These are phyloP conservation scores for Megamerina dolium DNA, from an alignment of 2,888 invertebrate genomes.

Conservation along the genomic window DNA sequence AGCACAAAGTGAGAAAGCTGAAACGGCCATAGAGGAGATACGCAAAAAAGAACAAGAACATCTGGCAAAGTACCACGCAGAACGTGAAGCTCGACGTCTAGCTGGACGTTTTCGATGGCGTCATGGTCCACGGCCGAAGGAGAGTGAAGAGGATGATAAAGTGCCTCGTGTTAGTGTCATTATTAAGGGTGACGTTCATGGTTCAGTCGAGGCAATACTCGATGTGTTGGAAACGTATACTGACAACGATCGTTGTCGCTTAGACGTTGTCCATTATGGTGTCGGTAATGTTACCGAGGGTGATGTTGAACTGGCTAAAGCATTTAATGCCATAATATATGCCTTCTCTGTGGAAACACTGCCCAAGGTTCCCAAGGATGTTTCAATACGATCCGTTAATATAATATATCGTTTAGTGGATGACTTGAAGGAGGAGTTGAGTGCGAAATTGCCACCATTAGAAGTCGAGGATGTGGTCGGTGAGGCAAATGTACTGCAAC, in stretches of 20 bases:
- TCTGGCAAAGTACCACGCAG: constrained; percentile 58
- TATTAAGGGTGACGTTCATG: constrained; percentile 87
- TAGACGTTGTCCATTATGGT: constrained; percentile 84
- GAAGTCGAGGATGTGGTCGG: constrained; percentile 74
- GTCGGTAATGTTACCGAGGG: constrained; percentile 79
- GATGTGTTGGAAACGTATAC: constrained; percentile 85
- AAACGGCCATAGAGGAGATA: constrained; percentile 59
- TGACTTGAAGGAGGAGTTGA: constrained; percentile 76
- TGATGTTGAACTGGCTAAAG: constrained; percentile 75
- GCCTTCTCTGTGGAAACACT: constrained; percentile 74
- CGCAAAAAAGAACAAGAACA: constrained; percentile 62
- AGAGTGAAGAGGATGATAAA: constrained; percentile 51
- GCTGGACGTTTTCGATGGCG: constrained; percentile 56
- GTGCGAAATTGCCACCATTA: constrained; percentile 60
- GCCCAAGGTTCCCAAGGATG: constrained; percentile 41
- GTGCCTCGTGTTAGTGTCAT: constrained; percentile 57
- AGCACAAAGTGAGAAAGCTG: constrained; percentile 58
- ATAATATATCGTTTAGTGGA: constrained; percentile 92
- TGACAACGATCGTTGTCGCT: constrained; percentile 61
- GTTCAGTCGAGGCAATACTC: constrained; percentile 91
- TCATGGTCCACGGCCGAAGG: constrained; percentile 57
- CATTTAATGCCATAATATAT: constrained; percentile 76
- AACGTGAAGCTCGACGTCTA: constrained; percentile 56
- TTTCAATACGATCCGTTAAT: constrained; percentile 68
- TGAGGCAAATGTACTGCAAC: constrained; percentile 78